Percentiles rank a stretch among this genome's conserved stretches.
These are phyloP conservation scores for Hanleya hanleyi DNA, from an alignment of 2,888 invertebrate genomes.

Conservation along the genomic window DNA sequence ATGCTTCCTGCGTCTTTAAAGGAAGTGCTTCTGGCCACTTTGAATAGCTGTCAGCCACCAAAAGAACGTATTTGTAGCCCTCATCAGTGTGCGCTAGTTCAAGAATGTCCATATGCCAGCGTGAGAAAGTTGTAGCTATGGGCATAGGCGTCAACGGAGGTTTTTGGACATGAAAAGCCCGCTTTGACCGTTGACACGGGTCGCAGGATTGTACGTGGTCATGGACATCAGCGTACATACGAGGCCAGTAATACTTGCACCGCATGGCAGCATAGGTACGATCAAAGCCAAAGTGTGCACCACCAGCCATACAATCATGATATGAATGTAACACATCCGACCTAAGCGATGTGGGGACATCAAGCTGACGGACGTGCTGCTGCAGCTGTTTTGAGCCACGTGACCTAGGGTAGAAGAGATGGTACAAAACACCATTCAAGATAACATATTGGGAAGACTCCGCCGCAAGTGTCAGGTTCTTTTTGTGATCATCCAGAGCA, in stretches of 20 bases:
- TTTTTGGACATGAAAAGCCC: neutral
- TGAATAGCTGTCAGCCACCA: neutral
- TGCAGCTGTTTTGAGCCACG: neutral
- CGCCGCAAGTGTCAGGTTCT: too few relatives aligned
- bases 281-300: too few relatives aligned
- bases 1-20: neutral
- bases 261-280: neutral
- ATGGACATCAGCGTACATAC: constrained; percentile 1
- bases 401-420: neutral
- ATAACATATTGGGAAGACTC: too few relatives aligned
- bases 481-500: too few relatives aligned
- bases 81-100: neutral
- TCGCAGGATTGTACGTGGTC: constrained; percentile 10
- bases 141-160: neutral
- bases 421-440: neutral
- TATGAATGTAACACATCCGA: neutral
- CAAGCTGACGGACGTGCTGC: neutral
- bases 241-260: constrained; percentile 3
- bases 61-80: neutral
- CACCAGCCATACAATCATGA: neutral
- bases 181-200: constrained; percentile 6
- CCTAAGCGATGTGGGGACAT: neutral
- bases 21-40: neutral
- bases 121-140: neutral
- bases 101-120: neutral